These are phyloP conservation scores for Belonocnema kinseyi DNA, from an alignment of 1,140 invertebrate genomes.

Conservation along the genomic window DNA sequence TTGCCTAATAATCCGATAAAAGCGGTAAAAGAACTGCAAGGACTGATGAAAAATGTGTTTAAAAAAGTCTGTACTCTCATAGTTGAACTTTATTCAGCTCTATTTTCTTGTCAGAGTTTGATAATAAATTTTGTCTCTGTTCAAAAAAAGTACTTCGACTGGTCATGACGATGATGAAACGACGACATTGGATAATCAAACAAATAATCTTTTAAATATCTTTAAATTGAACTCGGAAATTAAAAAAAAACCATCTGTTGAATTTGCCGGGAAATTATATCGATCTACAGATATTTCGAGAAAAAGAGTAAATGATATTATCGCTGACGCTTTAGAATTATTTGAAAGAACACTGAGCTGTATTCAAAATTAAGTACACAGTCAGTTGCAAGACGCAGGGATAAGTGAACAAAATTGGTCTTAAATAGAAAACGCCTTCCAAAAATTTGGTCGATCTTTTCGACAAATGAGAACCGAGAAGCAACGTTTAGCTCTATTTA, in stretches of 20 bases:
- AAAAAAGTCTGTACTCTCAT: too few relatives aligned
- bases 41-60: too few relatives aligned
- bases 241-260: background rate
- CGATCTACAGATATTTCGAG: background rate
- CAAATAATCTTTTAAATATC: background rate
- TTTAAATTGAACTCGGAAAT: background rate
- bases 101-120: too few relatives aligned
- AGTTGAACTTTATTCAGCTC: background rate
- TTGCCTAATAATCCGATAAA: too few relatives aligned
- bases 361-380: background rate
- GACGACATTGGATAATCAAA: background rate
- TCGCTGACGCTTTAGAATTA: background rate
- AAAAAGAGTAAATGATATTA: background rate
- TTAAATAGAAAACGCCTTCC: background rate
- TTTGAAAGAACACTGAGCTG: background rate
- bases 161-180: background rate
- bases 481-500: background rate
- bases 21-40: too few relatives aligned
- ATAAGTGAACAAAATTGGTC: background rate
- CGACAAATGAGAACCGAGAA: background rate
- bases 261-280: background rate
- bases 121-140: too few relatives aligned
- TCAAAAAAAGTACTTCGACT: too few relatives aligned
- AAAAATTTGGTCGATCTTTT: background rate
- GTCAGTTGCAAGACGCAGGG: background rate